A percentile compares a stretch with the other conserved stretches of the same genome.
These are phyloP conservation scores for Stigmatopora nigra DNA, from an alignment of 2,113 vertebrate species.

Conservation along the genomic window DNA sequence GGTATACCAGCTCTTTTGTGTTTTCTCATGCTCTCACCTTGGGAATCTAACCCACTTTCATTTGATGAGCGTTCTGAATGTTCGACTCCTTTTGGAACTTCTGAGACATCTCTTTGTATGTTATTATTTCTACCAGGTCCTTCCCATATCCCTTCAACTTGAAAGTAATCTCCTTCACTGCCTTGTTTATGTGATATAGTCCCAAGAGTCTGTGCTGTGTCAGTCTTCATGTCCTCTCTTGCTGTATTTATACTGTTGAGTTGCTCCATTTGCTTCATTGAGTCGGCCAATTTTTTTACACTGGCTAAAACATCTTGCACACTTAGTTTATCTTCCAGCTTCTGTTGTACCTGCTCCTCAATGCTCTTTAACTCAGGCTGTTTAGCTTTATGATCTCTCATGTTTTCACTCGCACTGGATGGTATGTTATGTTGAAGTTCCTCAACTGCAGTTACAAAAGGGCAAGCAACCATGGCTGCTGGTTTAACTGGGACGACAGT, in stretches of 20 bases:
- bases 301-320: constrained; percentile 27
- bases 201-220: constrained; percentile 5
- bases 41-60: constrained; percentile 9
- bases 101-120: constrained; percentile 5
- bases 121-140: constrained; percentile 2
- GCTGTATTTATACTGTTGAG: constrained; percentile 9
- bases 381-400: constrained; percentile 10
- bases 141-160: constrained; percentile 45
- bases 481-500: constrained; percentile 51
- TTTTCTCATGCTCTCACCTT: constrained; percentile 22
- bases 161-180: constrained; percentile 51
- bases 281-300: constrained; percentile 32
- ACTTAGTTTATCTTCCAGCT: constrained; percentile 24
- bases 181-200: constrained; percentile 11
- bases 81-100: constrained; percentile 23
- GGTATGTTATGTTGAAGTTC: constrained; percentile 12
- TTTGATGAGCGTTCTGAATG: background rate
- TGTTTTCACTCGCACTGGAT: constrained; percentile 14
- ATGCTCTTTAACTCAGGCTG: constrained; percentile 1
- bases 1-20: constrained; percentile 21
- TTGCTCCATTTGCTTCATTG: constrained; percentile 22
- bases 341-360: constrained; percentile 12
- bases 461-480: constrained; percentile 14
- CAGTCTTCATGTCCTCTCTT: constrained; percentile 26
- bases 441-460: constrained; percentile 1